Evolutionary conservation across 2,888 invertebrate species (phyloP).

Genomic region (Pristionchus japonicus): DNA sequence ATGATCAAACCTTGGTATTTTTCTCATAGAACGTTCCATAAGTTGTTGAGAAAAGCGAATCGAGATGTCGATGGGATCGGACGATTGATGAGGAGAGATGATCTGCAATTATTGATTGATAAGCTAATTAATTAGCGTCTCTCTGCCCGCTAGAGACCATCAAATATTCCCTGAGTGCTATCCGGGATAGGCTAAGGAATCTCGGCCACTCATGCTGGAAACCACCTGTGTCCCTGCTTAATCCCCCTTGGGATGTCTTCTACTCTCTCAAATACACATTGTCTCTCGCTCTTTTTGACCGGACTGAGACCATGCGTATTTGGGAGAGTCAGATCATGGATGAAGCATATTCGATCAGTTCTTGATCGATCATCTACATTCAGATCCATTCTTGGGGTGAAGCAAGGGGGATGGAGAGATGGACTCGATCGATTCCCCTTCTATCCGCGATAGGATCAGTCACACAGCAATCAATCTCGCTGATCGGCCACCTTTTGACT

Average conservation of each 20-base stretch:
- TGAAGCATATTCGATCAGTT: too few species aligned
- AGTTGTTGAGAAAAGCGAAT: constrained; percentile 22
- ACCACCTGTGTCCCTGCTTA: constrained; percentile 12
- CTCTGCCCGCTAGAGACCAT: background rate
- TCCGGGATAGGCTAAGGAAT: background rate
- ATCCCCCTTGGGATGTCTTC: constrained; percentile 26
- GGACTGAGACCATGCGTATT: too few species aligned
- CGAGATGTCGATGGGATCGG: constrained; percentile 36
- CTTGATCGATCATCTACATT: too few species aligned
- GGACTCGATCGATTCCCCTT: background rate
- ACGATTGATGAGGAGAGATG: constrained; percentile 32
- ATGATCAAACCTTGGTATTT: constrained; percentile 5
- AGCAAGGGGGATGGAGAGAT: background rate
- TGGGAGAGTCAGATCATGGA: too few species aligned
- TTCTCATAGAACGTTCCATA: constrained; percentile 44
- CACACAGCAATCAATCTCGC: background rate
- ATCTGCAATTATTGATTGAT: constrained; percentile 40
- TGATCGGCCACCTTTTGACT: background rate
- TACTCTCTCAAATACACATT: too few species aligned
- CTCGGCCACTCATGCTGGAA: background rate
- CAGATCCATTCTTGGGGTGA: too few species aligned
- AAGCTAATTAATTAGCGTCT: too few species aligned
- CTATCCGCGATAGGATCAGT: background rate
- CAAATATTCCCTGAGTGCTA: background rate
- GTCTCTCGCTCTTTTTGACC: too few species aligned